These are phyloP conservation scores for Epinephelus fuscoguttatus DNA, from an alignment of 2,113 vertebrate species.

Conservation along the genomic window DNA sequence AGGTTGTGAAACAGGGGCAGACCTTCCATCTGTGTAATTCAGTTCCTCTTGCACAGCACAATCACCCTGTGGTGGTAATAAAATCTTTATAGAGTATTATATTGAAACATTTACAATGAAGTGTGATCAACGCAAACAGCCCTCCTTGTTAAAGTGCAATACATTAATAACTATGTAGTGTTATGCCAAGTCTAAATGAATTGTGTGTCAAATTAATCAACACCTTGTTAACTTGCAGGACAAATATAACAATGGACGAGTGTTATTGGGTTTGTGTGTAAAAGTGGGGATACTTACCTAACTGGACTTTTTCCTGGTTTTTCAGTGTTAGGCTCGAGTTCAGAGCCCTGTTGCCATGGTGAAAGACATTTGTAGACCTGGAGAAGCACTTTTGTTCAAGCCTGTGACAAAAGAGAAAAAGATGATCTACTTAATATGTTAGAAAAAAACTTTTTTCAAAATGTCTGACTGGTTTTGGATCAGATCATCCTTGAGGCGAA, in stretches of 20 bases:
- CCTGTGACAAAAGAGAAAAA: not conserved
- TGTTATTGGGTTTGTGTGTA: conserved; percentile 18
- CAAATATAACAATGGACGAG: conserved; percentile 28
- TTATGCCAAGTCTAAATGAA: conserved; percentile 66
- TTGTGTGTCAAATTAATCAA: conserved; percentile 59
- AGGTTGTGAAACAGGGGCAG: conserved; percentile 26
- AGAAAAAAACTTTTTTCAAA: not conserved
- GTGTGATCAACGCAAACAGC: conserved; percentile 58
- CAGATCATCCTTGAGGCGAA: not conserved
- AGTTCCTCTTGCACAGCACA: conserved; percentile 25
- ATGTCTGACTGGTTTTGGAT: not conserved
- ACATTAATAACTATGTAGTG: conserved; percentile 38
- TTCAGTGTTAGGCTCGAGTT: not conserved
- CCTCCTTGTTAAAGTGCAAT: conserved; percentile 61
- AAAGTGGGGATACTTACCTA: not conserved
- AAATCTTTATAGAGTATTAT: conserved; percentile 68
- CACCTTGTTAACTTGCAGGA: conserved; percentile 25
- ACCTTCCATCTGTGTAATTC: conserved; percentile 27
- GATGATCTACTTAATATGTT: not conserved
- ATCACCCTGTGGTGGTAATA: conserved; percentile 45
- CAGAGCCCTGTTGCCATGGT: not conserved
- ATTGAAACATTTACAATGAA: conserved; percentile 63
- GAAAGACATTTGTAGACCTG: not conserved
- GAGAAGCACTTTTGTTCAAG: not conserved
- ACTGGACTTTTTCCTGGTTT: not conserved